phyloP scores from a whole-genome alignment of 1,140 invertebrate genomes.

The Eueides isabella region DNA sequence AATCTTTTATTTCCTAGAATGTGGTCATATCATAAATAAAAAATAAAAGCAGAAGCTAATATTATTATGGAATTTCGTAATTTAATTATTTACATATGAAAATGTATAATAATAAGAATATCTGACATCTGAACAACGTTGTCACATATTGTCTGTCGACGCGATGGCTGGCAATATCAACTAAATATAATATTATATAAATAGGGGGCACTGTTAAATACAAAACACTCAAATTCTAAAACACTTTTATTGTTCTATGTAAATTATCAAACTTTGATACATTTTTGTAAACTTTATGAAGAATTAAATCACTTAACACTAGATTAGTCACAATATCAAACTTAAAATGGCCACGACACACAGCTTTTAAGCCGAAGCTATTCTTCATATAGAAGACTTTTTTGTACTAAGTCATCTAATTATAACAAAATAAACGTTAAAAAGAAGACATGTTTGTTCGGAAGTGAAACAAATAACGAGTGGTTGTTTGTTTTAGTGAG shows the following conservation, averaged over 20 bases:
- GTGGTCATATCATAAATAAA: too few relatives aligned
- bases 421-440: constrained; percentile 54
- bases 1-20: too few relatives aligned
- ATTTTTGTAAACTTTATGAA: constrained; percentile 68
- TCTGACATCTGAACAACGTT: too few relatives aligned
- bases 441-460: constrained; percentile 42
- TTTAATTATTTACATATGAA: too few relatives aligned
- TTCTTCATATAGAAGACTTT: constrained; percentile 57
- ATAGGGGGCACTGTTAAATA: not conserved
- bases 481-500: constrained; percentile 53
- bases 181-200: not conserved
- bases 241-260: constrained; percentile 79
- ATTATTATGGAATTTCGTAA: too few relatives aligned
- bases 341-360: constrained; percentile 72
- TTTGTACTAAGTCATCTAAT: constrained; percentile 70
- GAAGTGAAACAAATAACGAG: constrained; percentile 74
- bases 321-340: constrained; percentile 66
- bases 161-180: too few relatives aligned
- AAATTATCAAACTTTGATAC: constrained; percentile 70
- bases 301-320: constrained; percentile 69
- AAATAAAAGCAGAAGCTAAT: too few relatives aligned
- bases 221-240: constrained; percentile 59
- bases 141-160: too few relatives aligned
- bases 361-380: constrained; percentile 66
- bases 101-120: too few relatives aligned